Evolutionary conservation across 1,140 invertebrate genomes (phyloP).

Genomic region (Cotesia typhae): DNA sequence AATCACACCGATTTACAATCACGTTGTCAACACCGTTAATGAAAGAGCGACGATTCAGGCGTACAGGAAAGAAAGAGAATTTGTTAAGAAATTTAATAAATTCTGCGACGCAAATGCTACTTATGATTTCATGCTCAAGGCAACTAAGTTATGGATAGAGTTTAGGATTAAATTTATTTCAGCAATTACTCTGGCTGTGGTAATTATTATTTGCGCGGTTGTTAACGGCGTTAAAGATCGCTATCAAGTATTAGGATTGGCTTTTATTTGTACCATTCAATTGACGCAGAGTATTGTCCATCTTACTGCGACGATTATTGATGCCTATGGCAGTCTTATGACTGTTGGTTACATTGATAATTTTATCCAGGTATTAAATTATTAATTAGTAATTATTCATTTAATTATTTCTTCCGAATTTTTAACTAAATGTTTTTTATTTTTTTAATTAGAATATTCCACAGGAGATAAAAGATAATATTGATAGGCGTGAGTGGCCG

Average conservation of each 20-base stretch:
- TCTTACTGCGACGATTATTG: slow-evolving; percentile 37
- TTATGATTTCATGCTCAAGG: slow-evolving; percentile 45
- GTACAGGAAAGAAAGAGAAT: slow-evolving; percentile 45
- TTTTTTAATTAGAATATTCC: slow-evolving; percentile 33
- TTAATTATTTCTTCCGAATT: background rate
- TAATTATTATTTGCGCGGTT: slow-evolving; percentile 39
- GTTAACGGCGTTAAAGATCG: slow-evolving; percentile 35
- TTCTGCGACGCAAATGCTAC: slow-evolving; percentile 45
- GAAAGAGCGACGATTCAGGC: slow-evolving; percentile 46
- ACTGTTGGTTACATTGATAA: slow-evolving; percentile 41
- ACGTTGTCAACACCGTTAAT: slow-evolving; percentile 41
- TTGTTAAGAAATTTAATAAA: slow-evolving; percentile 46
- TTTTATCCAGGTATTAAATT: slow-evolving; percentile 42
- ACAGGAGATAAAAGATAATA: slow-evolving; percentile 32
- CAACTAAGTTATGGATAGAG: slow-evolving; percentile 45
- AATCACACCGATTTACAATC: slow-evolving; percentile 41
- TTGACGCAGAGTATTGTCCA: slow-evolving; percentile 39
- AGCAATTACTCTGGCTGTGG: slow-evolving; percentile 36
- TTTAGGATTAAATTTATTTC: slow-evolving; percentile 45
- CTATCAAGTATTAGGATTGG: slow-evolving; percentile 39
- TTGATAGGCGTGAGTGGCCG: slow-evolving; percentile 37
- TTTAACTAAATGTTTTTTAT: slow-evolving; percentile 7
- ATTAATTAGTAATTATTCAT: background rate
- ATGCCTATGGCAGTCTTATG: slow-evolving; percentile 41
- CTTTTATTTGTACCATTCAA: slow-evolving; percentile 43